These are phyloP conservation scores for Sciurus carolinensis DNA, from an alignment of 2,797 vertebrate genomes.

Conservation along the genomic window DNA sequence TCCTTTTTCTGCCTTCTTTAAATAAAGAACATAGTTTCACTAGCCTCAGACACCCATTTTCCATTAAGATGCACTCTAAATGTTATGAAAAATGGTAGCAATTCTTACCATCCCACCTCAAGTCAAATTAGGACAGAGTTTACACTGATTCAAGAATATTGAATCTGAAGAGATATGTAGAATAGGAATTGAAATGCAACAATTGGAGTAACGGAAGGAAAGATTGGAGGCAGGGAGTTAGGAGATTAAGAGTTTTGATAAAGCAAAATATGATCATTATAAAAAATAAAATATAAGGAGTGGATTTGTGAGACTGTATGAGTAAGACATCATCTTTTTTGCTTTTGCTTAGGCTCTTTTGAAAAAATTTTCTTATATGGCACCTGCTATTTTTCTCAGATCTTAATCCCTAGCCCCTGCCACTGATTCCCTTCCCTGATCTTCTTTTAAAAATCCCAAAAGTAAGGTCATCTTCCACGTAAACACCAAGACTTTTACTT, in stretches of 20 bases:
- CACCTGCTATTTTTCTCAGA: neutral
- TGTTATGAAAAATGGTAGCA: neutral
- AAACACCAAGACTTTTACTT: neutral
- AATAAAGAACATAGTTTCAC: neutral
- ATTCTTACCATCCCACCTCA: neutral
- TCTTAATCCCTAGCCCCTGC: neutral
- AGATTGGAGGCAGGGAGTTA: neutral
- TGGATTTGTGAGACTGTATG: neutral
- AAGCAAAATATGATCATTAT: neutral
- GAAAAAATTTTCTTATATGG: neutral
- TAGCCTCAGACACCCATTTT: neutral
- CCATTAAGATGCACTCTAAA: neutral
- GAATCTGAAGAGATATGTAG: neutral
- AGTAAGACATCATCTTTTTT: neutral
- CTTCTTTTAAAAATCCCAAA: neutral
- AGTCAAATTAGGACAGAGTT: neutral
- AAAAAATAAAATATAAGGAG: neutral
- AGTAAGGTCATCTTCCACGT: neutral
- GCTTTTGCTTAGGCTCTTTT: neutral
- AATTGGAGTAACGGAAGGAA: neutral
- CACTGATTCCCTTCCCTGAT: neutral
- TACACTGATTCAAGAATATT: neutral
- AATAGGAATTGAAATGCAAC: neutral
- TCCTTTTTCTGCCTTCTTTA: neutral
- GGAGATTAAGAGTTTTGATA: neutral